A percentile compares a stretch with the other conserved stretches of the same genome.
Evolutionary conservation across 2,888 invertebrate species (phyloP).

Genomic region (Drosophila monieri): DNA sequence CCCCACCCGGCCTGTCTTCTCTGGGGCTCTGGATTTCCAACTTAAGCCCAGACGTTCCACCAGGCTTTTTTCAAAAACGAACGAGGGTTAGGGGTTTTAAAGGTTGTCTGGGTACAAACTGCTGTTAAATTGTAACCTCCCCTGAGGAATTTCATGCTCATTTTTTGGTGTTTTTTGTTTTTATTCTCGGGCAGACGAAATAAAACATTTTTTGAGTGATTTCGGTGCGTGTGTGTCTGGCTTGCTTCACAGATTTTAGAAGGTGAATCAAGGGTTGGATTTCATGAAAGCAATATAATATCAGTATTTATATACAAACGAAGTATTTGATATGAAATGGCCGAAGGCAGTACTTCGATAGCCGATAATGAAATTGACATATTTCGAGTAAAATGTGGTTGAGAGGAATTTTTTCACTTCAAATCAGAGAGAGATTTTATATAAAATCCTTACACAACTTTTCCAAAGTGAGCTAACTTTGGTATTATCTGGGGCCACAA

Average conservation of each 20-base stretch:
- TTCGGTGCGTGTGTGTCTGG: slow-evolving; percentile 14
- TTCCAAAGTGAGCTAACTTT: no score
- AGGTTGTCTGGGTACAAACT: slow-evolving; percentile 60
- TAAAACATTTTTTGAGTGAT: slow-evolving; percentile 38
- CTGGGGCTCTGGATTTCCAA: slow-evolving; percentile 26
- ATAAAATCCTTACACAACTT: background rate
- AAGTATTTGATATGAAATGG: slow-evolving; percentile 6
- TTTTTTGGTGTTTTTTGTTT: slow-evolving; percentile 23
- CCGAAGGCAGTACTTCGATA: background rate
- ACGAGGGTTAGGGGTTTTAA: slow-evolving; percentile 42
- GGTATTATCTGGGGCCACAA: background rate
- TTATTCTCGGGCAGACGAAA: slow-evolving; percentile 48
- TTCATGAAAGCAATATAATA: slow-evolving; percentile 16
- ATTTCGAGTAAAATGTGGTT: background rate
- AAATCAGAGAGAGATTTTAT: background rate
- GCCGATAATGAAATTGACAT: no score
- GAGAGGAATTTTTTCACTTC: background rate
- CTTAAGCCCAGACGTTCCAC: slow-evolving; percentile 45
- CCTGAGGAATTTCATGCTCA: slow-evolving; percentile 49
- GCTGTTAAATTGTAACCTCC: slow-evolving; percentile 65
- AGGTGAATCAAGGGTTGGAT: slow-evolving; percentile 20
- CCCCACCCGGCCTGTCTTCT: slow-evolving; percentile 11
- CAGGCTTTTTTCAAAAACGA: slow-evolving; percentile 1
- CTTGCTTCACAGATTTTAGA: slow-evolving; percentile 6
- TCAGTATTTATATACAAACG: slow-evolving; percentile 6